Base-by-base conservation (phyloP, 2,113 vertebrate genomes). In the Perognathus longimembris region DNA sequence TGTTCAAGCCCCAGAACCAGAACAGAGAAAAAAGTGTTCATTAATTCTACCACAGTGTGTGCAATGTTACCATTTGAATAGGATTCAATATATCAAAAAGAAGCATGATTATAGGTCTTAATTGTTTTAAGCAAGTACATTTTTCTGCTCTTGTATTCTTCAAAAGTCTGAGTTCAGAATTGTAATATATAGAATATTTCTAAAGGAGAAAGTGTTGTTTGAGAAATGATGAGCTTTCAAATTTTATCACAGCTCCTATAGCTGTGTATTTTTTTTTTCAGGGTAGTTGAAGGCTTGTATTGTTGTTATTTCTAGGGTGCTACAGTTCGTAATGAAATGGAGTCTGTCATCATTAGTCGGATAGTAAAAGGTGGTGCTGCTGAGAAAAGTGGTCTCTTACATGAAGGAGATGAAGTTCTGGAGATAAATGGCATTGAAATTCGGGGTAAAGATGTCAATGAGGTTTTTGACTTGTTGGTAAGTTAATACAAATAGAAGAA, bases 391-490 rank as follows among this genome's bases (percentile, higher is more conserved):
- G 99, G 99, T 75, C 98, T 99, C 26, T 97, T 99, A 92, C 99
- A 98, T 15, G 99, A 99, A 97, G 99, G 99, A 61, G 99, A 99
- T 1, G 99, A 99, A 97, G 99, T 99, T 98, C 97, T 99, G 91
- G 99, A 99, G 95, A 99, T 99, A 95, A 99, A 99, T 50, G 99
- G 99, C 76, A 98, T 99, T 93, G 97, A 99, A 57, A 98, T 99
- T 87, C 98, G 99, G 45, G 99, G 99, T 45, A 99, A 99, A 97
- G 99, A 99, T 84, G 98, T 99, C 96, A 99, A 99, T 97, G 99
- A 99, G 90, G 99, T 99, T 95, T 99, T 99, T 89, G 99, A 99
- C 93, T 97, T 99, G 82, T 95, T 99, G 98, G 99, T 99, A 97
- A 98, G 99, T 97, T 96, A 73, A 75, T 6, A 61, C 17, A n/a